These are phyloP conservation scores for Macrobrachium rosenbergii DNA, from an alignment of 1,140 invertebrate genomes.

Conservation along the genomic window DNA sequence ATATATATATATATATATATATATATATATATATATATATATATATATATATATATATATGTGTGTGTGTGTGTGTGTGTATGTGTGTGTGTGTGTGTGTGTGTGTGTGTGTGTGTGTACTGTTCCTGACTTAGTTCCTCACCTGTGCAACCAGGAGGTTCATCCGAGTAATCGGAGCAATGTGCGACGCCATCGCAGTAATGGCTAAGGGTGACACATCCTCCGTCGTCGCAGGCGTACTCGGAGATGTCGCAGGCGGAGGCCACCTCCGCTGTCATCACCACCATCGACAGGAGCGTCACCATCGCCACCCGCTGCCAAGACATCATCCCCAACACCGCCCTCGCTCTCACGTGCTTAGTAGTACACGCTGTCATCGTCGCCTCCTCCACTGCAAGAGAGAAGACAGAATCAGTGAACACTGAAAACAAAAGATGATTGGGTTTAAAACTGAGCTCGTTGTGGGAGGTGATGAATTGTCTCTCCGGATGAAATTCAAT, in stretches of 20 bases:
- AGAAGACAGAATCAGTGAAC: too few species aligned
- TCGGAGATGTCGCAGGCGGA: slow-evolving; percentile 69
- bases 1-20: too few species aligned
- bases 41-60: too few species aligned
- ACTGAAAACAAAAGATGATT: background rate
- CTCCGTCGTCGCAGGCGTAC: slow-evolving; percentile 83
- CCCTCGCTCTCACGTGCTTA: background rate
- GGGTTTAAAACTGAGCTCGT: too few species aligned
- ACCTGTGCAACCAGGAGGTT: slow-evolving; percentile 88
- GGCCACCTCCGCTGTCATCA: background rate
- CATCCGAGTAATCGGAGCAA: slow-evolving; percentile 87
- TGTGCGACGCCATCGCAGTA: slow-evolving; percentile 88
- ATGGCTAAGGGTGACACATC: slow-evolving; percentile 83
- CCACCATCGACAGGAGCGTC: background rate
- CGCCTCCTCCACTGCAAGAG: slow-evolving; percentile 6
- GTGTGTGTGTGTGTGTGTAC: background rate
- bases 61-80: too few species aligned
- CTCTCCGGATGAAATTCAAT: too few species aligned
- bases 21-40: too few species aligned
- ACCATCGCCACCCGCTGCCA: background rate
- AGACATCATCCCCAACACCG: background rate
- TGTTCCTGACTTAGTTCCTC: slow-evolving; percentile 72
- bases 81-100: background rate
- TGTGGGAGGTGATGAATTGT: too few species aligned
- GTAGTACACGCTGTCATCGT: background rate